Conservation (phyloP, 2,797 vertebrate genomes). For the Emys orbicularis region DNA sequence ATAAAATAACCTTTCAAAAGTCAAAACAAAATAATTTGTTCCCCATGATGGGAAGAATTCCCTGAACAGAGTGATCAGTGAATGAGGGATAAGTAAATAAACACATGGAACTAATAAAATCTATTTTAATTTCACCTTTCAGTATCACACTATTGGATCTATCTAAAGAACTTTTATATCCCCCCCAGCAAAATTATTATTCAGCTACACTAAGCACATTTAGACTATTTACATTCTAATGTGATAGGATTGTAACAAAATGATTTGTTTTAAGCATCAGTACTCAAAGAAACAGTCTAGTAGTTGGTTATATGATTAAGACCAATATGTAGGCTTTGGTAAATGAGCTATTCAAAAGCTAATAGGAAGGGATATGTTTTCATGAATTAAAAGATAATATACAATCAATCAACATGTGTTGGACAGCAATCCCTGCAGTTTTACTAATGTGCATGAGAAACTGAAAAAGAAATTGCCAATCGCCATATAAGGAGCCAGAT, state of each 20-base stretch:
- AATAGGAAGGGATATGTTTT: neutral
- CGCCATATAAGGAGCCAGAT: no score
- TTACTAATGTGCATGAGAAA: no score
- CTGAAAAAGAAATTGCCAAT: no score
- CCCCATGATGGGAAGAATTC: neutral
- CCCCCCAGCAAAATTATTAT: neutral
- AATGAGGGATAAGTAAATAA: neutral
- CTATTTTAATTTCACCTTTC: neutral
- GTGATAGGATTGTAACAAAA: neutral
- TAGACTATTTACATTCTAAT: neutral
- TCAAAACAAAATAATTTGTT: constrained; percentile 2
- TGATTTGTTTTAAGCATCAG: neutral
- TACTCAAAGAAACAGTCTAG: neutral
- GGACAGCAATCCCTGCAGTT: no score
- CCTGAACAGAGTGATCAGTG: neutral
- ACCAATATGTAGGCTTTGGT: neutral
- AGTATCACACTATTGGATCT: neutral
- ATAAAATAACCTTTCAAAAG: constrained; percentile 1
- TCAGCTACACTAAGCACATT: neutral
- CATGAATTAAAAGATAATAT: neutral
- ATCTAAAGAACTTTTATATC: neutral
- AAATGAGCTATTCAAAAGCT: neutral
- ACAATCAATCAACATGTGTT: neutral
- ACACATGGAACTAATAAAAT: neutral
- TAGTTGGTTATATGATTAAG: neutral